Evolutionary conservation across 2,113 vertebrate species (phyloP).

Genomic region (Brachyistius frenatus): DNA sequence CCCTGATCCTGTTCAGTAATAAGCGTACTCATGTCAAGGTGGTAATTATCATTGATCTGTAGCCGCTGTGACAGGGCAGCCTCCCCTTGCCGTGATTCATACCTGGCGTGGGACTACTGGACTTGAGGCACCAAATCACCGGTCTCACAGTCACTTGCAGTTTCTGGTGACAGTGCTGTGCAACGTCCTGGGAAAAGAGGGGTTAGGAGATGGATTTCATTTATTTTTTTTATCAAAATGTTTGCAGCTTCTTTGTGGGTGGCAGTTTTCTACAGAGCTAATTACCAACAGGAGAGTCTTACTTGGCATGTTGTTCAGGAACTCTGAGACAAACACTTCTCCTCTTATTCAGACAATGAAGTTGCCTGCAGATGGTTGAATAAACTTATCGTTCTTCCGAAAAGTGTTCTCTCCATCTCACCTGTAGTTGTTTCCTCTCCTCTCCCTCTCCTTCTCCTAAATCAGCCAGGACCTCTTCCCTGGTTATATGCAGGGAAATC

Average conservation of each 20-base stretch:
- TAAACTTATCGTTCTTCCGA: not conserved
- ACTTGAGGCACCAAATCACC: slow-evolving; percentile 72
- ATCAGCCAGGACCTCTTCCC: slow-evolving; percentile 2
- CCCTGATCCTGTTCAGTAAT: slow-evolving; percentile 99
- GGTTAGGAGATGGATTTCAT: slow-evolving; percentile 42
- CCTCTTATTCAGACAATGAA: not conserved
- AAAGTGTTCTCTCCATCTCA: slow-evolving; percentile 21
- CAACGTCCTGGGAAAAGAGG: slow-evolving; percentile 48
- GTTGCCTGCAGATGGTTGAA: not conserved
- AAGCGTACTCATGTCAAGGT: slow-evolving; percentile 97
- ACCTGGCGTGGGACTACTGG: slow-evolving; percentile 81
- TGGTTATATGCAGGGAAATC: slow-evolving; percentile 32
- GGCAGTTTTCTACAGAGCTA: slow-evolving; percentile 27
- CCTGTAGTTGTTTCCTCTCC: not conserved
- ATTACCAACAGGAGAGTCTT: slow-evolving; percentile 21
- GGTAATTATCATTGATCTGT: slow-evolving; percentile 99
- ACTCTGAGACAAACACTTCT: not conserved
- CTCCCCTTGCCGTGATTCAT: slow-evolving; percentile 92
- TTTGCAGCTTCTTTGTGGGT: slow-evolving; percentile 14
- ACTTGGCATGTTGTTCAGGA: not conserved
- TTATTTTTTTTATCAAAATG: not conserved
- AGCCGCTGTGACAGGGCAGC: slow-evolving; percentile 92
- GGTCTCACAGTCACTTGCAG: slow-evolving; percentile 35
- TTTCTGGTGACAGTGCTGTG: slow-evolving; percentile 59
- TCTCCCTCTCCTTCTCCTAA: slow-evolving; percentile 14